Base-by-base conservation (phyloP, 2,888 invertebrate species). In the Ormyrus nitidulus region DNA sequence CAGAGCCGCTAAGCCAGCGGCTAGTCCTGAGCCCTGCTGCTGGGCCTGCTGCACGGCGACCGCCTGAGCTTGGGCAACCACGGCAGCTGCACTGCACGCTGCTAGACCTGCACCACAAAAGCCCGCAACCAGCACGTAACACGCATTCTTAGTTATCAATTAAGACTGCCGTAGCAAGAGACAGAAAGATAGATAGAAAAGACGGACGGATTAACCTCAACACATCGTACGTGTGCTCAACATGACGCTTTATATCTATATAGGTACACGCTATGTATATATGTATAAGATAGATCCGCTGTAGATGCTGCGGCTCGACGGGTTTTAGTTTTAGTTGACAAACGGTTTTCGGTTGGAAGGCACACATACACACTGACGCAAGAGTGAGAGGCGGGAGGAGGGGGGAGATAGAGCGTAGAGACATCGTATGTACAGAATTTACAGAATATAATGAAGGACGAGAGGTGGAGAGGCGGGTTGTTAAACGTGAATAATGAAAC, bases 1-100 rank as follows among this genome's bases (percentile, higher is more conserved):
- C 83, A 90, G 87, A 77, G 90, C 90, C 82, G 90, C 90, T 81
- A 90, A 85, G 85, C 90, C 90, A 75, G 90, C 90, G 84, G 90
- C 89, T 74, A 90, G 85, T 89, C 90, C 90, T 82, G 90, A 88
- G 83, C 90, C 88, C 84, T 90, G 90, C 83, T 90, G 90, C 79
- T 90, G 90, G 83, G 90, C 90, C 86, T 90, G 90, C 83, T 90
- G 90, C 79, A 89, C 90, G 72, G 90, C 90, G 82, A 90, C 90
- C 77, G 90, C 90, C 83, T 90, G 90, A 82, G 90, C 90, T 84
- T 90, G 90, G 79, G 90, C 90, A 83, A 90, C 90, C 85, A 89
- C 90, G 75, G 90, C 90, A 77, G 89, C 90, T 85, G 92, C 92
- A 84, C 93, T 93, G 90, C 92, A 94, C 86, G 94, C 91, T 81